phyloP scores from a whole-genome alignment of 1,140 invertebrate genomes.

The Dufourea novaeangliae region DNA sequence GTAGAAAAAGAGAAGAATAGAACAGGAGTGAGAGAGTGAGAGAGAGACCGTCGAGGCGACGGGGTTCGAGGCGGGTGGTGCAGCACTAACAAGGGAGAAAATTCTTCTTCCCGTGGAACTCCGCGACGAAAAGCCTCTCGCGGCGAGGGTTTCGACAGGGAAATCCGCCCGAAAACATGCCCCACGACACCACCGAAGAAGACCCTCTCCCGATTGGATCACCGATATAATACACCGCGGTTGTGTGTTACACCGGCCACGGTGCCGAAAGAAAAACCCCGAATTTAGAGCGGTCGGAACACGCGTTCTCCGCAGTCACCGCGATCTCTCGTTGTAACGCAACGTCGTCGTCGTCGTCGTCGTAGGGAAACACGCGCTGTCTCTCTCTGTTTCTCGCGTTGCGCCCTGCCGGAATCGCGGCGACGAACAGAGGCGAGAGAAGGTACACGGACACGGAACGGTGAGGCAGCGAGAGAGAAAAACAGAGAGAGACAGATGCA shows the following conservation, averaged over 20 bases:
- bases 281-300: conserved; percentile 38
- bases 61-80: conserved; percentile 26
- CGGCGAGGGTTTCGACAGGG: too few species aligned
- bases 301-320: conserved; percentile 56
- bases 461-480: conserved; percentile 17
- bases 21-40: background rate
- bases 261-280: conserved; percentile 38
- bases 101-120: conserved; percentile 28
- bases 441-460: conserved; percentile 36
- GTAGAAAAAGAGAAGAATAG: background rate
- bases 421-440: conserved; percentile 58
- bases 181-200: background rate
- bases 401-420: conserved; percentile 57
- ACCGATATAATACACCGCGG: too few species aligned
- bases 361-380: conserved; percentile 58
- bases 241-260: too few species aligned
- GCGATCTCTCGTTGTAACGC: conserved; percentile 64
- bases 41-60: conserved; percentile 15
- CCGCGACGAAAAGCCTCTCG: conserved; percentile 21
- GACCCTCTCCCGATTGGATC: background rate
- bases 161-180: conserved; percentile 17
- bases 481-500: background rate
- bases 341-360: conserved; percentile 34
- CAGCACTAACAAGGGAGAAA: conserved; percentile 50
- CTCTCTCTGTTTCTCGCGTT: conserved; percentile 52